Evolutionary conservation across 2,888 invertebrate species (phyloP).

Genomic region (Melinaea menophilus): DNA sequence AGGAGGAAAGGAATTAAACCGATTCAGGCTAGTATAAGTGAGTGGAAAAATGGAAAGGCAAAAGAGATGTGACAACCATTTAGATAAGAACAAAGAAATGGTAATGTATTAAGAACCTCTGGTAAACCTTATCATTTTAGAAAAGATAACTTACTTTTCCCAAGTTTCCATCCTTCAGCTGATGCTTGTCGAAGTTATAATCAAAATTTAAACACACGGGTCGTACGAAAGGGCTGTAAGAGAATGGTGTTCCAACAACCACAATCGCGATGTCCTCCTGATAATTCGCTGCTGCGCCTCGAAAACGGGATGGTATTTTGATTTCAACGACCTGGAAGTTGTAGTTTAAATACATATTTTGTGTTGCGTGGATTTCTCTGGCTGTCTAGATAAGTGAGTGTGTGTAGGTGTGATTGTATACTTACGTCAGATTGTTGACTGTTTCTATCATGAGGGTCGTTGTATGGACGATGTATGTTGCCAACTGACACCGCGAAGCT

Average conservation of each 20-base stretch:
- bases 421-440: constrained; percentile 46
- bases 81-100: too few species aligned
- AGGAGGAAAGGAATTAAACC: too few species aligned
- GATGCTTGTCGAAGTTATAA: constrained; percentile 41
- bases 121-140: not conserved
- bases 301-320: constrained; percentile 58
- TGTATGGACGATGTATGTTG: constrained; percentile 53
- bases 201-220: constrained; percentile 72
- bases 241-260: constrained; percentile 52
- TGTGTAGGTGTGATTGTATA: too few species aligned
- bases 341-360: not conserved
- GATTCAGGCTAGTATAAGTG: too few species aligned
- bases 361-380: too few species aligned
- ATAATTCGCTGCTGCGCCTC: constrained; percentile 66
- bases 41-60: too few species aligned
- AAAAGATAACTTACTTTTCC: constrained; percentile 19
- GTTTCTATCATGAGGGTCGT: constrained; percentile 34
- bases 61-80: too few species aligned
- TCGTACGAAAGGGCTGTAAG: constrained; percentile 56
- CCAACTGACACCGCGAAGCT: constrained; percentile 49
- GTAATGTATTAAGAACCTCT: too few species aligned
- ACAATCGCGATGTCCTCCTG: constrained; percentile 77
- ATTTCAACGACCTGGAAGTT: constrained; percentile 13
- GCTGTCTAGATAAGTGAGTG: too few species aligned
- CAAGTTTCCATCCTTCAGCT: not conserved